Base-by-base conservation (phyloP, 1,140 invertebrate species). In the Lysiphlebus fabarum region DNA sequence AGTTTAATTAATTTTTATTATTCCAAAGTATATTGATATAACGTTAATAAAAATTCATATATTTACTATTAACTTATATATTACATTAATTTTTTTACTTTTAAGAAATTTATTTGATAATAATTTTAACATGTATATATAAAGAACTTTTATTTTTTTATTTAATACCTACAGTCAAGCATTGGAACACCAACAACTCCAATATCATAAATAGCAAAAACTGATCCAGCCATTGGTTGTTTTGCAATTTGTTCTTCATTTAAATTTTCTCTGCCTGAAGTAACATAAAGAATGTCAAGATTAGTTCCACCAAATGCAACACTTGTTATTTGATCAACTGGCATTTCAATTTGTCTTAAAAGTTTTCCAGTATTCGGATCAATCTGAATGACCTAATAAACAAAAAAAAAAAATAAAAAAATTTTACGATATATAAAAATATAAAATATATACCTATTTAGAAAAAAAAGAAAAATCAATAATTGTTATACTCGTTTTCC, bases 131-230 rank as follows among this genome's bases (percentile, higher is more conserved):
- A 26, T 26, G 4, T 26, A 26, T 26, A 1, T 1, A 26, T 26
- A 26, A 26, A 26, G 17, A 26, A 26, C 17, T 1, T 26, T 26
- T 26, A 26, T 26, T 26, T 26, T 26, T 26, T 26, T 1, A 26
- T 26, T 26, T 1, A 26, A 26, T 26, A 26, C 4, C 17, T 26
- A 26, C 17, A 26, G 17, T 42, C 4, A 7, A 55, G 47, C 62
- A 64, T 64, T 36, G 56, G 62, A 12, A 7, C 7, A 17, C 90
- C 90, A 62, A 76, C 82, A 5, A 82, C 84, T 1, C 84, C 84
- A 10, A 90, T 76, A 2, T 85, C 85, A 1, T 84, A 84, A 4
- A 94, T 80, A 53, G 83, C 82, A 73, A 91, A 93, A 11, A 91
- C 78, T 58, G 85, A 82, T 10, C 93, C 92, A 44, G 87, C 83